Base-by-base conservation (phyloP, 2,797 vertebrate genomes). In the Lepilemur septentrionalis region DNA sequence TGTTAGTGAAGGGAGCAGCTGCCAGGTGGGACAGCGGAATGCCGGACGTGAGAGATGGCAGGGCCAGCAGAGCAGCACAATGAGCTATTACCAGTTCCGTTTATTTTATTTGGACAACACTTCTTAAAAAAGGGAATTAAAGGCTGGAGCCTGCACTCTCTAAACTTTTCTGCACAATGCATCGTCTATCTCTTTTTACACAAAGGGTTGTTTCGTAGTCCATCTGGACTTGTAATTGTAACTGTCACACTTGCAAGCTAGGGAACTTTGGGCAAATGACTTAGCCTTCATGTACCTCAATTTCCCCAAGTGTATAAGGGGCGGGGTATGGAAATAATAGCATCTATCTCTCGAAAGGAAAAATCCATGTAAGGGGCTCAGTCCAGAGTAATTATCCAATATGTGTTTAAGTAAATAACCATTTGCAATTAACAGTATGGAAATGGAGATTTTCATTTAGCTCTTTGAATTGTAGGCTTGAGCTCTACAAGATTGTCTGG, bases 51-150 rank as follows among this genome's bases (percentile, higher is more conserved):
- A 1, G 10, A 63, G 72, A 52, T 23, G 84, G 85, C 38, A 11
- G 8, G 41, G 55, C 78, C 30, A 15, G 38, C 9, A 43, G 23
- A 15, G n/a, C 11, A 32, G 32, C 67, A 79, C 90, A 35, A 75
- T 35, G 38, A 72, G 81, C 88, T 67, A 20, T 72, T 65, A 22
- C 38, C 8, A 87, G 91, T 55, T 89, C 75, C 13, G 38, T 91
- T 94, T 95, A 94, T 96, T 92, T 93, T 76, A 76, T 96, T 65
- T 96, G 93, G 84, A 93, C 52, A 35, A 70, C 50, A 59, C 89
- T 96, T 97, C 84, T 88, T 94, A 95, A 46, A 61, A 76, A 52
- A 22, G 83, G 89, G 83, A 90, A 63, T 67, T 81, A 43, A 38
- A 78, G 43, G 52, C 57, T n/a, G 22, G 30, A 48, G 95, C 57